Evolutionary conservation across 2,888 invertebrate species (phyloP).

Genomic region (Adelphocoris suturalis): DNA sequence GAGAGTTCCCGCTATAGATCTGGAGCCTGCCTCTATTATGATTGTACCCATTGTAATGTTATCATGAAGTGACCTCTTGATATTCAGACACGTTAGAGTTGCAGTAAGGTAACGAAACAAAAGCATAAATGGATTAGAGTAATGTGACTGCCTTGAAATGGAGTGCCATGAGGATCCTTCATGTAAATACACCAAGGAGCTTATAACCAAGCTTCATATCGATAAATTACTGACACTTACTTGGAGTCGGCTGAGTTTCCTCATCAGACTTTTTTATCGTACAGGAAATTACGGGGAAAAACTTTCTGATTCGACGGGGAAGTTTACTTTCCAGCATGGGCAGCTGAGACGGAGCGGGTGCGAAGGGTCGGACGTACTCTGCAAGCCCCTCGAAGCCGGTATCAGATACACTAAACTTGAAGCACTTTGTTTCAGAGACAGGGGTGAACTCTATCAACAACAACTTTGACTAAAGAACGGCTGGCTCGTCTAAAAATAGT

Average conservation of each 20-base stretch:
- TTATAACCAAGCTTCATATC: neutral
- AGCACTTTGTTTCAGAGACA: neutral
- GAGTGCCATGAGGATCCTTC: no score
- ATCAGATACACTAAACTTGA: conserved; percentile 36
- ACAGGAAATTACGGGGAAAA: conserved; percentile 32
- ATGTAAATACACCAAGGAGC: no score
- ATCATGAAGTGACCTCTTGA: no score
- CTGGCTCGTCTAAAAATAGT: conserved; percentile 28
- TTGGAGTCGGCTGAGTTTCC: conserved; percentile 39
- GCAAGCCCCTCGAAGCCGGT: conserved; percentile 21
- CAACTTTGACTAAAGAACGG: conserved; percentile 26
- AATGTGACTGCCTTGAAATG: no score
- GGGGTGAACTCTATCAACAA: conserved; percentile 32
- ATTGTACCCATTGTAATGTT: no score
- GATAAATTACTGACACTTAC: neutral
- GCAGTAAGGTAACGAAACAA: no score
- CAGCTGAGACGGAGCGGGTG: neutral
- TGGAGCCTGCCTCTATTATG: no score
- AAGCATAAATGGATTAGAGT: no score
- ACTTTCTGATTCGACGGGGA: conserved; percentile 8
- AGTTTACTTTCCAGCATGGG: neutral
- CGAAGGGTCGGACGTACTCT: neutral
- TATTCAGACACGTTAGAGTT: no score
- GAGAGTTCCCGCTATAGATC: no score
- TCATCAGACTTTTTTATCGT: conserved; percentile 39